A percentile compares a stretch with the other conserved stretches of the same genome.
These are phyloP conservation scores for Carapus acus DNA, from an alignment of 2,797 vertebrate species.

Conservation along the genomic window DNA sequence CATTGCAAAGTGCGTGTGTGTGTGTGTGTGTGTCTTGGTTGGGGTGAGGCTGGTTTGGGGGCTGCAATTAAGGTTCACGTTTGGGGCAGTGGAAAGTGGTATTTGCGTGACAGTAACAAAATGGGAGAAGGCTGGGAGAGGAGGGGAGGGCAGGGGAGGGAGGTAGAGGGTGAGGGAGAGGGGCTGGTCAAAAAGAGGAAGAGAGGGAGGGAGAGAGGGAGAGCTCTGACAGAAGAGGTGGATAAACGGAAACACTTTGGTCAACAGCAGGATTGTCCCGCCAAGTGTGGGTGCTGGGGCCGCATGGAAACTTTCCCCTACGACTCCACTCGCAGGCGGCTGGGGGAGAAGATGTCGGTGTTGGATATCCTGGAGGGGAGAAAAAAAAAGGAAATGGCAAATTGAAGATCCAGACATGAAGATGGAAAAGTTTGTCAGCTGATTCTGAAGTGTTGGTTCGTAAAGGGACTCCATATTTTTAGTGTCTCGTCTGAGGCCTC, in stretches of 20 bases:
- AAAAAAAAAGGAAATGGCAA: conserved; percentile 65
- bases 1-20: conserved; percentile 10
- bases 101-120: conserved; percentile 40
- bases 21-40: conserved; percentile 4
- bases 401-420: conserved; percentile 74
- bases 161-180: conserved; percentile 19
- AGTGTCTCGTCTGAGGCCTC: conserved; percentile 39
- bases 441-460: conserved; percentile 59
- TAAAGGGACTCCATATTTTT: conserved; percentile 48
- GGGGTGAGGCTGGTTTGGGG: conserved; percentile 7
- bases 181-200: too few relatives aligned
- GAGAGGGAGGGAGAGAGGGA: conserved; percentile 26
- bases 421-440: conserved; percentile 70
- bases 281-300: conserved; percentile 58
- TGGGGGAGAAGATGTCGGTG: conserved; percentile 53
- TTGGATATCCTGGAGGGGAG: conserved; percentile 68
- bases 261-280: conserved; percentile 54
- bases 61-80: conserved; percentile 49
- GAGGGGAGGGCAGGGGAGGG: conserved; percentile 11
- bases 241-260: conserved; percentile 58
- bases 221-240: conserved; percentile 44
- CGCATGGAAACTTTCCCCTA: conserved; percentile 70
- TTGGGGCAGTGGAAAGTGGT: conserved; percentile 56
- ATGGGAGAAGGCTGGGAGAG: conserved; percentile 1
- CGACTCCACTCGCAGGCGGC: conserved; percentile 48